These are phyloP conservation scores for Yponomeuta sedellus DNA, from an alignment of 2,888 invertebrate species.

Conservation along the genomic window DNA sequence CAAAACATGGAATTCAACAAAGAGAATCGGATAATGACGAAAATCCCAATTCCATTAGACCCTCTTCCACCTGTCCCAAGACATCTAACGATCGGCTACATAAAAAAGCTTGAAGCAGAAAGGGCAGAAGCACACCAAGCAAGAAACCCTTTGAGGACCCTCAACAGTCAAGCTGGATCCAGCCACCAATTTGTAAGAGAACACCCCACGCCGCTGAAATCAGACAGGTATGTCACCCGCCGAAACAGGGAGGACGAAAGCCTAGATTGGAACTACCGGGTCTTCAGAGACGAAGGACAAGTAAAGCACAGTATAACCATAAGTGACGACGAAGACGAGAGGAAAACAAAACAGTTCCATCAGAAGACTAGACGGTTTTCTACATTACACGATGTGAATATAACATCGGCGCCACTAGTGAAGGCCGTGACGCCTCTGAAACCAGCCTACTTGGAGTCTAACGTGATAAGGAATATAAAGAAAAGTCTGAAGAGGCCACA, in stretches of 20 bases:
- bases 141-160: conserved; percentile 37
- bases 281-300: conserved; percentile 10
- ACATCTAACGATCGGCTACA: conserved; percentile 32
- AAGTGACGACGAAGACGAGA: conserved; percentile 22
- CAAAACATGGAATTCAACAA: conserved; percentile 38
- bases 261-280: conserved; percentile 33
- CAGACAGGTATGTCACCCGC: conserved; percentile 41
- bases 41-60: conserved; percentile 48
- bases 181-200: conserved; percentile 28
- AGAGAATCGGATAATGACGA: conserved; percentile 43
- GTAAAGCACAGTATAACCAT: conserved; percentile 25
- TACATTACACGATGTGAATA: background rate
- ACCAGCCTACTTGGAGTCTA: background rate
- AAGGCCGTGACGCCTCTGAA: conserved; percentile 9
- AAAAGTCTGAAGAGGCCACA: conserved; percentile 58
- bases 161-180: conserved; percentile 28
- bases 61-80: conserved; percentile 47
- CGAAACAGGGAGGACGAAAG: conserved; percentile 31
- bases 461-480: conserved; percentile 48
- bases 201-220: conserved; percentile 23
- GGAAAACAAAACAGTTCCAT: background rate
- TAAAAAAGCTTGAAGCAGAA: conserved; percentile 20
- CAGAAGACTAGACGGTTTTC: background rate
- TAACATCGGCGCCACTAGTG: background rate
- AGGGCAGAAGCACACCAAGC: conserved; percentile 24